phyloP scores from a whole-genome alignment of 2,888 invertebrate genomes.

The Andrena minutula region DNA sequence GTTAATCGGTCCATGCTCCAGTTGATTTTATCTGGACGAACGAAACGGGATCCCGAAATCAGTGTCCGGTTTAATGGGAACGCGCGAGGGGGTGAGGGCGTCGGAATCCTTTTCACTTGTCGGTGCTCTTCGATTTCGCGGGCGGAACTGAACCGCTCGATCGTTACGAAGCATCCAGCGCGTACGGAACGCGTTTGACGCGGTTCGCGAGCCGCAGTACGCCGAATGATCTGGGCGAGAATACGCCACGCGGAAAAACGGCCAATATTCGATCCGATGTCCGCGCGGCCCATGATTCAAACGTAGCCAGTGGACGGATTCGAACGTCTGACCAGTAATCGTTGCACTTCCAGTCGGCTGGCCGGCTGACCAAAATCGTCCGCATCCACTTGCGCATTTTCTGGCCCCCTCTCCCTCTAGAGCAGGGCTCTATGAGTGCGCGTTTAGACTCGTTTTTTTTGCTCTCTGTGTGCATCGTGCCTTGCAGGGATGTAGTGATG shows the following conservation, averaged over 20 bases:
- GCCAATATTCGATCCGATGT: slow-evolving; percentile 28
- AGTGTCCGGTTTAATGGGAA: not conserved
- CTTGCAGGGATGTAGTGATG: no score
- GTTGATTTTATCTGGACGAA: slow-evolving; percentile 1
- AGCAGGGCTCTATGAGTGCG: not conserved
- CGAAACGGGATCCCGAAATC: not conserved
- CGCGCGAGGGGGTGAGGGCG: not conserved
- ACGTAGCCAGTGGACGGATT: slow-evolving; percentile 14
- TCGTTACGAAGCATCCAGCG: not conserved
- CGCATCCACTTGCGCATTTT: slow-evolving; percentile 10
- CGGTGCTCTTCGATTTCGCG: slow-evolving; percentile 27
- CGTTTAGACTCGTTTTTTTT: no score
- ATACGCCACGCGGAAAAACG: slow-evolving; percentile 13
- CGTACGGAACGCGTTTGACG: not conserved
- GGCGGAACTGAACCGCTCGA: slow-evolving; percentile 10
- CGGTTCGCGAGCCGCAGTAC: not conserved
- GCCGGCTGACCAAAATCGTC: slow-evolving; percentile 37
- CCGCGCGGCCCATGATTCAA: slow-evolving; percentile 13
- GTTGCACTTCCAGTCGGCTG: slow-evolving; percentile 43
- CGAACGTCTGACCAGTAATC: slow-evolving; percentile 9
- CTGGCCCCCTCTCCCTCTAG: no score
- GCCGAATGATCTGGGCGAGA: slow-evolving; percentile 19
- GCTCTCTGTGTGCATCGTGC: no score
- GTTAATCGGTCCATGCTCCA: slow-evolving; percentile 7
- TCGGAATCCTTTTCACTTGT: slow-evolving; percentile 3